These are phyloP conservation scores for Aspidiotus rigidus DNA, from an alignment of 2,888 invertebrate species.

Conservation along the genomic window DNA sequence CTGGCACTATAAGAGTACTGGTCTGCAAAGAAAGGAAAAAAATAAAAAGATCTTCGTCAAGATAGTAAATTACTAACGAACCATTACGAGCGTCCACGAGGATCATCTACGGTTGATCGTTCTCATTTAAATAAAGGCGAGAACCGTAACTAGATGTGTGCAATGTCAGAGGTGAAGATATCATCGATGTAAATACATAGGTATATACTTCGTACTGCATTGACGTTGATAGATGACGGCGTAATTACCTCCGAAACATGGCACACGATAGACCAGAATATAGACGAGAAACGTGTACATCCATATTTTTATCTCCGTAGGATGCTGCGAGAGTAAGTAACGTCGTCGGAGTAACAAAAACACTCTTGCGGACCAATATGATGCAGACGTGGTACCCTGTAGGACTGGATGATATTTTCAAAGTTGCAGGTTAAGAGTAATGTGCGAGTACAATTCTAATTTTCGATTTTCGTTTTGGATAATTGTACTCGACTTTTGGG, in stretches of 20 bases:
- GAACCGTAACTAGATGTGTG: slow-evolving; percentile 22
- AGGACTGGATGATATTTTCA: too few species aligned
- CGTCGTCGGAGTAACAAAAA: too few species aligned
- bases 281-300: too few species aligned
- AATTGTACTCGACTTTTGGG: too few species aligned
- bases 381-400: too few species aligned
- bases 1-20: not conserved
- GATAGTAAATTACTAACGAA: slow-evolving; percentile 11
- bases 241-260: slow-evolving; percentile 26
- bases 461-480: too few species aligned
- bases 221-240: slow-evolving; percentile 31
- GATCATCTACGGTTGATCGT: not conserved
- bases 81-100: not conserved
- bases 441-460: too few species aligned
- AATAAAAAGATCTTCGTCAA: not conserved
- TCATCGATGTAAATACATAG: slow-evolving; percentile 21
- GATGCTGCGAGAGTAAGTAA: too few species aligned
- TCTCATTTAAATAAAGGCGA: slow-evolving; percentile 19
- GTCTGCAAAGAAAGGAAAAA: not conserved
- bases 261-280: slow-evolving; percentile 12
- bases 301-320: too few species aligned
- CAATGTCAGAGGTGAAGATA: slow-evolving; percentile 29
- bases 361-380: too few species aligned
- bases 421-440: too few species aligned
- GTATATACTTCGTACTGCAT: slow-evolving; percentile 3